Evolutionary conservation across 2,888 invertebrate genomes (phyloP), one percentile per base, ranked within the genome.

Genomic region (Hypolimnas misippus): DNA sequence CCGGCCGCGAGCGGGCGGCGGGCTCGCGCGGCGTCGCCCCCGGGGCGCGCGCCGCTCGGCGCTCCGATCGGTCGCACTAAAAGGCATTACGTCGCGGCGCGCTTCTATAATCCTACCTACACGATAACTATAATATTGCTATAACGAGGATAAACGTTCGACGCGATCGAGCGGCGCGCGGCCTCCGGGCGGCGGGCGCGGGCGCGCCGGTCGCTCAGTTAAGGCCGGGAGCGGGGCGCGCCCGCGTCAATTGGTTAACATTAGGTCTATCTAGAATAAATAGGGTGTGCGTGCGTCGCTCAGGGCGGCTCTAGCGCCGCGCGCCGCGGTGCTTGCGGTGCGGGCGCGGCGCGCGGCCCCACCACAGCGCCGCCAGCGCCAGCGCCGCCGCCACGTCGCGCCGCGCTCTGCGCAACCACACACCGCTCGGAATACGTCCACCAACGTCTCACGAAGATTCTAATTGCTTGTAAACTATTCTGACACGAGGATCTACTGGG

Each of bases 301-400:
- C 91, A 91, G 85, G 91, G 92, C 78, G 92, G 92, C 81, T 92
- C 90, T 88, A 90, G 84, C 83, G 90, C 90, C 92, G 90, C 84
- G 90, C 92, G 87, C 92, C 92, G 87, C 92, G 92, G 81, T 92
- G 92, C 87, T 92, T 92, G 89, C 92, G 91, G 84, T 92, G 92
- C 78, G 84, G 76, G 67, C 71, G 72, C 67, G 74, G 71, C 78
- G 83, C 86, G 81, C 82, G 81, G 69, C 82, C 73, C 72, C 80
- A 83, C 86, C 81, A 82, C 86, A 79, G 77, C 87, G 84, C 83
- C 84, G 81, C 77, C 84, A 84, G 83, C 84, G 83, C 81, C 81
- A 77, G 75, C 77, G 78, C 76, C 83, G 82, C 73, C 83, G 79
- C 75, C 84, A 76, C 77, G 78, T 74, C 79, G 76, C 81, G 80